Conservation (phyloP, 2,113 vertebrate species). For the Ptyas mucosa region DNA sequence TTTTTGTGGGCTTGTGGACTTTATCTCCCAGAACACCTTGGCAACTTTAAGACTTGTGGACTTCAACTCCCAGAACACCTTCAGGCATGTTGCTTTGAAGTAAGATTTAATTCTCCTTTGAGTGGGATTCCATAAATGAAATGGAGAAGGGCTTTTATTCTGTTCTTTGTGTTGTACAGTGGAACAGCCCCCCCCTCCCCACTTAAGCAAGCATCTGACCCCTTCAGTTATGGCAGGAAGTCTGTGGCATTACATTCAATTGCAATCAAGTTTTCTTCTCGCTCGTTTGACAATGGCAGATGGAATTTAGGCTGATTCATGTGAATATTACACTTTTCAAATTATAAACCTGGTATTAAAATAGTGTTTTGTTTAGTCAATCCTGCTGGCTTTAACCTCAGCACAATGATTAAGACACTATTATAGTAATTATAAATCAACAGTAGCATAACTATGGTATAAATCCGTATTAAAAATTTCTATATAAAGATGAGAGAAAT, state of each 20-base stretch:
- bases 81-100: not conserved
- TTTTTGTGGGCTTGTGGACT: no score
- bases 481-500: not conserved
- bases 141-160: not conserved
- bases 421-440: not conserved
- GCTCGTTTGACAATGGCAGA: not conserved
- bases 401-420: not conserved
- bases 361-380: not conserved
- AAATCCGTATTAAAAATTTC: not conserved
- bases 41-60: no score
- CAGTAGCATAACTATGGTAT: not conserved
- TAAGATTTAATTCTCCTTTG: not conserved
- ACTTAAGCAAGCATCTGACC: not conserved
- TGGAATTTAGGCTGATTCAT: not conserved
- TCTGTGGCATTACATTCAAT: not conserved
- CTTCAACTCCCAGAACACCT: no score
- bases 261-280: not conserved
- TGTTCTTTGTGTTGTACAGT: not conserved
- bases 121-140: not conserved
- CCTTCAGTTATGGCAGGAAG: not conserved
- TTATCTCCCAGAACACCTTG: no score
- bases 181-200: not conserved
- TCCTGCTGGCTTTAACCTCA: not conserved
- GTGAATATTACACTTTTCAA: not conserved
- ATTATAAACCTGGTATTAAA: not conserved